A percentile compares a stretch with the other conserved stretches of the same genome.
Evolutionary conservation across 2,113 vertebrate species (phyloP).

Genomic region (Phylloscopus trochilus): DNA sequence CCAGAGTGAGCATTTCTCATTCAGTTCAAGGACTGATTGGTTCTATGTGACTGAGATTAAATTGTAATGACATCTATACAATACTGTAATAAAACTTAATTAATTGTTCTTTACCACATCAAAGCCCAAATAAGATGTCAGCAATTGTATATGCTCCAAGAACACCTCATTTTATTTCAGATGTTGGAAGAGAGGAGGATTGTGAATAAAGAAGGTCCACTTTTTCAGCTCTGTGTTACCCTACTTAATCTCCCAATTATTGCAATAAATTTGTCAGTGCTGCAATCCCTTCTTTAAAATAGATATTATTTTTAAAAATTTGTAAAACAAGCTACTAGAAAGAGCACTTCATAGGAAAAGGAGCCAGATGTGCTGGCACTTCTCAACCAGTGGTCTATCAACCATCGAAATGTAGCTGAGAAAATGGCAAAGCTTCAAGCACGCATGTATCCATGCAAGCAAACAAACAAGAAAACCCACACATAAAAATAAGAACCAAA

Average conservation of each 20-base stretch:
- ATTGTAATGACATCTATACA: background rate
- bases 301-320: background rate
- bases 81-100: background rate
- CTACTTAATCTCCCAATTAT: background rate
- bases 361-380: background rate
- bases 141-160: background rate
- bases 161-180: background rate
- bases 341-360: background rate
- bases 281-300: background rate
- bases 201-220: background rate
- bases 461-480: background rate
- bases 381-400: background rate
- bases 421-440: background rate
- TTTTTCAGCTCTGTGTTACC: background rate
- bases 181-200: background rate
- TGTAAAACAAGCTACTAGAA: background rate
- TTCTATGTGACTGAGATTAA: background rate
- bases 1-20: background rate
- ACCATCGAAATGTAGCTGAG: background rate
- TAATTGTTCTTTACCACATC: background rate
- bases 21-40: background rate
- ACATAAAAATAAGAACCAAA: background rate
- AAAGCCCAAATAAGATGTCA: background rate
- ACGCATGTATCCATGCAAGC: background rate
- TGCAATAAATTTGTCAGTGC: background rate